Conservation (phyloP, 2,888 invertebrate species). For the Corbicula japonica region DNA sequence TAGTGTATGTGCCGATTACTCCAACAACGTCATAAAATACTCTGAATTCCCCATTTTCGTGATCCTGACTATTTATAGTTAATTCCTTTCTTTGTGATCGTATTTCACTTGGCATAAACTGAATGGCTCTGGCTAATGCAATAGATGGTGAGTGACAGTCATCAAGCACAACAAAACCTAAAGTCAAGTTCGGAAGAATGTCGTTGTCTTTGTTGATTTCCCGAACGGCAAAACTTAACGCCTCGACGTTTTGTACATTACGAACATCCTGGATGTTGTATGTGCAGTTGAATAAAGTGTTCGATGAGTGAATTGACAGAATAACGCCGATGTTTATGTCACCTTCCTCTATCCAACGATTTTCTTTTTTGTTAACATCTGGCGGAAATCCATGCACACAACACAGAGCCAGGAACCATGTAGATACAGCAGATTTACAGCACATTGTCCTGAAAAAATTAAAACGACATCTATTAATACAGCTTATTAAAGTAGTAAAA, state of each 20-base stretch:
- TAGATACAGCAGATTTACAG: no score
- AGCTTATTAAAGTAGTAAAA: no score
- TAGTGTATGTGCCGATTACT: constrained; percentile 80
- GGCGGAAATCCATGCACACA: no score
- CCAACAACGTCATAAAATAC: constrained; percentile 79
- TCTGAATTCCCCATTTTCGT: not conserved
- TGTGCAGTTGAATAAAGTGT: constrained; percentile 55
- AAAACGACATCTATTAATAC: no score
- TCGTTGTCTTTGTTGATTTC: constrained; percentile 68
- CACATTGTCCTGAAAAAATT: no score
- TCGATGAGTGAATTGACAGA: constrained; percentile 70
- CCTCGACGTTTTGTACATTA: constrained; percentile 68
- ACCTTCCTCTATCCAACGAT: constrained; percentile 66
- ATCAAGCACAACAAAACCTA: constrained; percentile 73
- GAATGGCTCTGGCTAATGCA: constrained; percentile 72
- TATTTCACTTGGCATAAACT: constrained; percentile 70
- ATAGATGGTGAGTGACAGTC: constrained; percentile 70
- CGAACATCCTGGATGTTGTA: constrained; percentile 48
- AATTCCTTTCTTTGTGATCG: no score
- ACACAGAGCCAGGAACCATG: no score
- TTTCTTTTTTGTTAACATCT: constrained; percentile 59
- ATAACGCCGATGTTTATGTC: constrained; percentile 75
- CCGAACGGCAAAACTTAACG: constrained; percentile 69
- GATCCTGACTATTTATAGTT: no score
- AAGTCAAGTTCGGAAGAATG: constrained; percentile 67